Evolutionary conservation across 2,113 vertebrate species (phyloP).

Genomic region (Notothenia coriiceps): DNA sequence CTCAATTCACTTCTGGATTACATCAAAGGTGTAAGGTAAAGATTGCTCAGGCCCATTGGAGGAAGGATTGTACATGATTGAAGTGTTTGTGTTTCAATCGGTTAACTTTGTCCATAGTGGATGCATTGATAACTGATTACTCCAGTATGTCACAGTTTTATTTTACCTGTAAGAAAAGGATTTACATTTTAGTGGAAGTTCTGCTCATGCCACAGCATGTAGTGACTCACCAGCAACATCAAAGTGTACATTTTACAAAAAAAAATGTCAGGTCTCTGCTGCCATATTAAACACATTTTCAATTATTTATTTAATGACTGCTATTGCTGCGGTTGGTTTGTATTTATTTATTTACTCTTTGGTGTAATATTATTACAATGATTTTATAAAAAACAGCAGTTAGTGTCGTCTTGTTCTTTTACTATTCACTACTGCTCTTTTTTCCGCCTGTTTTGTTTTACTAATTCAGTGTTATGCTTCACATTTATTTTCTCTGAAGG

Average conservation of each 20-base stretch:
- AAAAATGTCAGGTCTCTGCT: conserved; percentile 4
- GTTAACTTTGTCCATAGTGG: not conserved
- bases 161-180: not conserved
- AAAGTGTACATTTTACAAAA: not conserved
- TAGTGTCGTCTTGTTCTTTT: not conserved
- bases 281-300: conserved; percentile 1
- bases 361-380: too few species aligned
- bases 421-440: not conserved
- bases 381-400: not conserved
- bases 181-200: not conserved
- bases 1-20: not conserved
- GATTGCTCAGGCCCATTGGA: not conserved
- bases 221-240: not conserved
- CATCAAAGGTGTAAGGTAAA: not conserved
- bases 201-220: not conserved
- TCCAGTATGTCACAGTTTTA: not conserved
- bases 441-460: not conserved
- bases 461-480: not conserved
- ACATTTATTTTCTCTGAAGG: not conserved
- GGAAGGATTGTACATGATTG: not conserved
- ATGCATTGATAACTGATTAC: not conserved
- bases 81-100: not conserved
- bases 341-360: not conserved
- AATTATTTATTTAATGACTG: not conserved
- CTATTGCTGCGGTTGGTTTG: conserved; percentile 4